These are phyloP conservation scores for Plagodis pulveraria DNA, from an alignment of 2,888 invertebrate species.

Conservation along the genomic window DNA sequence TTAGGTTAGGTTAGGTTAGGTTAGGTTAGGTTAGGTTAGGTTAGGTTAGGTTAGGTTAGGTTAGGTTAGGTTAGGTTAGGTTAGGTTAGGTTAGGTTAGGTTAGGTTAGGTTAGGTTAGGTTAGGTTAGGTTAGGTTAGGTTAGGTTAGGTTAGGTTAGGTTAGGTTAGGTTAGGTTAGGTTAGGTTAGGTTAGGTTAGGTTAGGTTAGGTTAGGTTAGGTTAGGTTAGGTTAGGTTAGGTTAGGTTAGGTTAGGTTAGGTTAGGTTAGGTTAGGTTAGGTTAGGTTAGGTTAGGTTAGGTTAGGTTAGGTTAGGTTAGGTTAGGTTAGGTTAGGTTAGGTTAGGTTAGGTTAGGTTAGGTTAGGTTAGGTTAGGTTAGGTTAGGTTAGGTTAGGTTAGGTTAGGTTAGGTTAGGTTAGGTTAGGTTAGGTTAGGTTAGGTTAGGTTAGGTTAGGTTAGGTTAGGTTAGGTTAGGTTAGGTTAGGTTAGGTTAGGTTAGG, in stretches of 20 bases:
- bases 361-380: conserved; percentile 7
- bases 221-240: conserved; percentile 24
- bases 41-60: conserved; percentile 27
- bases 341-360: no score
- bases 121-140: no score
- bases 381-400: conserved; percentile 22
- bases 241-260: conserved; percentile 26
- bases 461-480: conserved; percentile 37
- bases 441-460: conserved; percentile 36
- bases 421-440: conserved; percentile 39
- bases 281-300: conserved; percentile 29
- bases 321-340: conserved; percentile 11
- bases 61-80: no score
- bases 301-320: conserved; percentile 29
- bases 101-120: conserved; percentile 27
- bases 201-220: conserved; percentile 27
- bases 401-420: conserved; percentile 21
- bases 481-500: no score
- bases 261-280: conserved; percentile 33
- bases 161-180: conserved; percentile 19
- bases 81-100: conserved; percentile 29
- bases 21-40: conserved; percentile 26
- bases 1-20: conserved; percentile 31
- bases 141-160: background rate
- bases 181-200: conserved; percentile 21